Base-by-base conservation (phyloP, 2,113 vertebrate species). In the Dicaeum eximium region DNA sequence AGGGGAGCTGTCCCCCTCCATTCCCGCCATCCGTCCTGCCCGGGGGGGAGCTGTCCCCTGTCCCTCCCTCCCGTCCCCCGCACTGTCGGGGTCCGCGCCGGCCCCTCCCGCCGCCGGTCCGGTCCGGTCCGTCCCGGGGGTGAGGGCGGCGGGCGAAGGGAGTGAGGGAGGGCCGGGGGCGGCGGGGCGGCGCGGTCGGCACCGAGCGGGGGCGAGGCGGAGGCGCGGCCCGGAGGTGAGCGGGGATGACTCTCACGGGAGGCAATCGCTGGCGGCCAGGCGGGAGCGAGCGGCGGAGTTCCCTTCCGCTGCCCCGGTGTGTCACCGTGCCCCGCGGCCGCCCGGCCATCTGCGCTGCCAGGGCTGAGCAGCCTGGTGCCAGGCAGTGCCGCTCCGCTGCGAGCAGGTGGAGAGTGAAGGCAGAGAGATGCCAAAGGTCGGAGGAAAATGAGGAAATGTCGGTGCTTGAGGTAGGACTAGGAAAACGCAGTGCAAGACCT, bases 381-480 rank as follows among this genome's bases (percentile, higher is more conserved):
- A 10, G 45, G 45, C 50, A 19, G 40, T 1, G 50, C 72, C 2
- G 10, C 50, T 22, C 56, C n/a, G 0, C n/a, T 3, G 45, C 3
- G 1, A 6, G 22, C 70, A 6, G 47, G 17, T 3, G 48, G 38
- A 16, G 67, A 44, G 22, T 1, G 2, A 23, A 27, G 40, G 56
- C 65, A 7, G 12, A 31, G 21, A 8, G 11, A 4, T 7, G 50
- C 64, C 33, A 1, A 53, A n/a, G 31, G 72, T 11, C 33, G 8
- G 50, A 2, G 16, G 64, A 7, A 40, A 58, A 58, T 7, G 7
- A 18, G 1, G 23, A 21, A 10, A 30, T 5, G 44, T 5, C 16
- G 51, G 5, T 22, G 35, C 10, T 60, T 0, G 2, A 5, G 35
- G 18, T 6, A 16, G 42, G 8, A 66, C 6, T 6, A 7, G 25